Evolutionary conservation across 1,140 invertebrate genomes (phyloP).

Genomic region (Drosophila lacertosa): DNA sequence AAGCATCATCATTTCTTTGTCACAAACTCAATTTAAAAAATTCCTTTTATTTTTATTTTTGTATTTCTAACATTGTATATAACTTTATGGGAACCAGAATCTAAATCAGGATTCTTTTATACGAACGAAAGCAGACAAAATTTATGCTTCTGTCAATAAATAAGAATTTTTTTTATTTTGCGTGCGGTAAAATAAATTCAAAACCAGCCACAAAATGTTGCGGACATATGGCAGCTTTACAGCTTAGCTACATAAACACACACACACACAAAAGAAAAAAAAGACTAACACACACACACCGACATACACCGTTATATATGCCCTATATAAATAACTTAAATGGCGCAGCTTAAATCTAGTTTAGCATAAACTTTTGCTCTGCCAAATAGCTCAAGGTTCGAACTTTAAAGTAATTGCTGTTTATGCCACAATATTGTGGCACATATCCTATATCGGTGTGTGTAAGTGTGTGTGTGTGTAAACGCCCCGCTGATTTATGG

Average conservation of each 20-base stretch:
- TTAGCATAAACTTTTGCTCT: constrained; percentile 60
- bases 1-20: too few relatives aligned
- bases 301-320: background rate
- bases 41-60: too few relatives aligned
- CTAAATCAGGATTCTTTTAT: too few relatives aligned
- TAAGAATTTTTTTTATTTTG: constrained; percentile 13
- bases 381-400: constrained; percentile 50
- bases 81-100: too few relatives aligned
- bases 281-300: background rate
- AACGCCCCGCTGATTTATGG: constrained; percentile 71
- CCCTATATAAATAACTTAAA: constrained; percentile 61
- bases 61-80: too few relatives aligned
- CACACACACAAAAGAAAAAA: background rate
- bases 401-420: constrained; percentile 72
- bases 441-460: constrained; percentile 13
- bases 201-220: constrained; percentile 5
- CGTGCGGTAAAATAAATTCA: constrained; percentile 13
- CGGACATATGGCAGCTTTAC: constrained; percentile 5
- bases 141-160: too few relatives aligned
- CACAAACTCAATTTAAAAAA: too few relatives aligned
- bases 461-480: constrained; percentile 18
- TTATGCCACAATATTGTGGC: constrained; percentile 68
- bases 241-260: background rate
- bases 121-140: too few relatives aligned
- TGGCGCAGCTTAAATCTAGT: constrained; percentile 59